Evolutionary conservation across 2,888 invertebrate species (phyloP), one percentile per base, ranked within the genome.

Genomic region (Drosophila dives): DNA sequence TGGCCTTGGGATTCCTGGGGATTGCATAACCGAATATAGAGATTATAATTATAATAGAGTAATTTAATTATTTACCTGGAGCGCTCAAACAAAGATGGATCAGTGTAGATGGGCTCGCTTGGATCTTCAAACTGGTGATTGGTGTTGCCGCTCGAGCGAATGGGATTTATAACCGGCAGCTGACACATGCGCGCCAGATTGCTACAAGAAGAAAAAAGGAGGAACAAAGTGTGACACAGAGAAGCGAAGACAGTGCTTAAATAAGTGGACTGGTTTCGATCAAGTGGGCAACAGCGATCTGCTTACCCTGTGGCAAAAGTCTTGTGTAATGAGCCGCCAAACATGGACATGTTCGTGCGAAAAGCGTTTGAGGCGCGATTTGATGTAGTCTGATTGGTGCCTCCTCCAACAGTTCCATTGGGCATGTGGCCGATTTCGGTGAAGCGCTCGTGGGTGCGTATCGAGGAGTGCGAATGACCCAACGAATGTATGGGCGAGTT

Each of bases 91-190:
- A 98, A 94, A 3, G 97, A 97, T 0, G 98, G 98, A 93, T 98
- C 98, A 0, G 98, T 98, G 93, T 98, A 98, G 85, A 98, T 98
- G 1, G 98, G 98, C 92, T 98, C 98, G 91, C 97, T 98, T 42
- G 98, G 98, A 92, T 98, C 97, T 91, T 97, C 97, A 90, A 97
- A 97, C 59, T 93, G 92, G 61, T 91, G 91, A 62, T 83, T 90
- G 59, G 80, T 88, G 20, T 94, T 94, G 70, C 92, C 94, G 68
- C 92, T 94, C 91, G 94, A 93, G 75, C 94, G 93, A 67, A 94
- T 91, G 26, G 93, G 93, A 75, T 93, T 93, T 75, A 94, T 93
- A 1, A 94, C 93, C n/a, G 93, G 93, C 71, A 93, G 88, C 77
- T 93, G 93, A 81, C 93, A 93, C 92, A 93, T 93, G 75, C 93